Conservation (phyloP, 2,797 vertebrate genomes). For the Ceyx erithaca region DNA sequence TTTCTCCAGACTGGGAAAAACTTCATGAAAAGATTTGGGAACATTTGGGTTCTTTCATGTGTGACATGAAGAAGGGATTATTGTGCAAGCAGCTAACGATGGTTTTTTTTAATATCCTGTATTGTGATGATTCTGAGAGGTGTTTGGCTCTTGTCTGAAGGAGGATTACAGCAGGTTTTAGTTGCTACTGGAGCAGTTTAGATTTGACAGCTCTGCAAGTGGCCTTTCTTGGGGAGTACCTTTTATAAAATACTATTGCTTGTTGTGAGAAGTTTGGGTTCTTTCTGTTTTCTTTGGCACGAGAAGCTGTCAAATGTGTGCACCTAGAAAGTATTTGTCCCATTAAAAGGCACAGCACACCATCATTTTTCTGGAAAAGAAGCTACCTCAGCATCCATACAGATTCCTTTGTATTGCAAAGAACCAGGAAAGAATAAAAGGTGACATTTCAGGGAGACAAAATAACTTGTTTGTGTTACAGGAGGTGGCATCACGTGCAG, state of each 20-base stretch:
- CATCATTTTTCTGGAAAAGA: not conserved
- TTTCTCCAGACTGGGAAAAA: not conserved
- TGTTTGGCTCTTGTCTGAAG: not conserved
- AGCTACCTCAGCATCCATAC: not conserved
- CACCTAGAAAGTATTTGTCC: not conserved
- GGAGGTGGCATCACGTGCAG: not conserved
- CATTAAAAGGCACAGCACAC: not conserved
- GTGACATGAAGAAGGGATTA: not conserved
- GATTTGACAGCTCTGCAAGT: not conserved
- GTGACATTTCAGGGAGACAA: not conserved
- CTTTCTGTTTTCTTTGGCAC: not conserved
- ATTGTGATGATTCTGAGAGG: not conserved
- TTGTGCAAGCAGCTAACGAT: not conserved
- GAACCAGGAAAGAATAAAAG: not conserved
- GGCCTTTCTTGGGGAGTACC: not conserved
- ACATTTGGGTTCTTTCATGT: not conserved
- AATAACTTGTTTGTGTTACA: not conserved
- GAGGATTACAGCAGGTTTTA: not conserved
- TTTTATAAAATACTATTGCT: not conserved
- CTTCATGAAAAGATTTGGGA: not conserved
- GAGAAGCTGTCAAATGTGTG: not conserved
- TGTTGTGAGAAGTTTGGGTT: not conserved
- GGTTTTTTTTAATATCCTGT: not conserved
- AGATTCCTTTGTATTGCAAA: not conserved
- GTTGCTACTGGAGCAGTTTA: not conserved